These are phyloP conservation scores for Stegastes partitus DNA, from an alignment of 2,113 vertebrate species.

Conservation along the genomic window DNA sequence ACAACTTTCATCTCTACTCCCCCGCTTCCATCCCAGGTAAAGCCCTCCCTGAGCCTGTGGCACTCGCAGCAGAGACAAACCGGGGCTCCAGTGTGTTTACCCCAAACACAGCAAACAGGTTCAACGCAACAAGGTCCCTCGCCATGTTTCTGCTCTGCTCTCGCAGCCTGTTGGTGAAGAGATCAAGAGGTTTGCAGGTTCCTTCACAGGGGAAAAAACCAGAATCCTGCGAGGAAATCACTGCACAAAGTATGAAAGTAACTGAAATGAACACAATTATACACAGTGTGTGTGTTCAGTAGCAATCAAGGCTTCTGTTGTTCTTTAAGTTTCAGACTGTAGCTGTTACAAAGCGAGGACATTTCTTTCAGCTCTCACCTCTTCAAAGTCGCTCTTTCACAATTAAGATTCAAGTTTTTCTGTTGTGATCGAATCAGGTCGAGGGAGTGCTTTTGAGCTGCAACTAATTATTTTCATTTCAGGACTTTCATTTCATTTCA, in stretches of 20 bases:
- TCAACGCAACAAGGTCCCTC: constrained; percentile 3
- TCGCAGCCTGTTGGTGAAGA: not conserved
- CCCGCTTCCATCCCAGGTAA: constrained; percentile 35
- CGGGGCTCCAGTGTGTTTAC: constrained; percentile 16
- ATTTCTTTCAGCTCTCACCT: not conserved
- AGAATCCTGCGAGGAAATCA: not conserved
- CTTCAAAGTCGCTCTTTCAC: too few relatives aligned
- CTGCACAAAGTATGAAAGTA: constrained; percentile 10
- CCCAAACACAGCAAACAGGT: constrained; percentile 34
- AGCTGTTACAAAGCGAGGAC: not conserved
- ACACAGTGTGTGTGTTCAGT: not conserved
- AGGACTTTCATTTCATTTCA: too few relatives aligned
- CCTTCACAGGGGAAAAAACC: not conserved
- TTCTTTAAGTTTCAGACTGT: not conserved
- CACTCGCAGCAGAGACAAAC: constrained; percentile 1
- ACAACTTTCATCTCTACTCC: constrained; percentile 39
- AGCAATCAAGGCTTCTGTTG: too few relatives aligned
- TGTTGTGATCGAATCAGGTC: too few relatives aligned
- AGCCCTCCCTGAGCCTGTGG: constrained; percentile 24
- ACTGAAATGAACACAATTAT: constrained; percentile 8
- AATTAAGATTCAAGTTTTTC: too few relatives aligned
- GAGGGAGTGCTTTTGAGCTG: too few relatives aligned
- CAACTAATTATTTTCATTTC: too few relatives aligned
- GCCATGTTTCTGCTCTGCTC: not conserved
- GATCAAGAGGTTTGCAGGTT: constrained; percentile 32